These are phyloP conservation scores for Gari tellinella DNA, from an alignment of 2,888 invertebrate genomes.

Conservation along the genomic window DNA sequence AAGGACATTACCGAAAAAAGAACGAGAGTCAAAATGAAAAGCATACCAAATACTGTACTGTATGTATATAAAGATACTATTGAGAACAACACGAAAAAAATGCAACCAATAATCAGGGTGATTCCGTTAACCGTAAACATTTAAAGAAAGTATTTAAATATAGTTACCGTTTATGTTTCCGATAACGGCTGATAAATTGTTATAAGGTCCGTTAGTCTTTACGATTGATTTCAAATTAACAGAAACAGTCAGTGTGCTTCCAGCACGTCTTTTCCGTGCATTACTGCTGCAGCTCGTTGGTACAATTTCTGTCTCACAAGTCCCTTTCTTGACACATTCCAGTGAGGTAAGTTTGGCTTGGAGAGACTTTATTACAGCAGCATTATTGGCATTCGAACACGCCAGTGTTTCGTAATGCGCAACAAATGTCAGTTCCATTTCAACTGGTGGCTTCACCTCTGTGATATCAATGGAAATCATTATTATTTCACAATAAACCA, in stretches of 20 bases:
- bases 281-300: not conserved
- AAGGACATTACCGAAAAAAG: too few relatives aligned
- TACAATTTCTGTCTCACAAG: not conserved
- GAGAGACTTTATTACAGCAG: not conserved
- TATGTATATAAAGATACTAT: too few relatives aligned
- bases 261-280: not conserved
- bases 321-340: not conserved
- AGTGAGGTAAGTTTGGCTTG: conserved; percentile 1
- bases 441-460: conserved; percentile 13
- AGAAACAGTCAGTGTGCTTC: not conserved
- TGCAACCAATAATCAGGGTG: too few relatives aligned
- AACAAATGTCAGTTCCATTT: not conserved
- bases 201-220: not conserved
- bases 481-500: not conserved
- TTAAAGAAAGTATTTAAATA: too few relatives aligned
- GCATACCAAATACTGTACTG: too few relatives aligned
- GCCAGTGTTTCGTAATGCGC: conserved; percentile 5
- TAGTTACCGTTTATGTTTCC: too few relatives aligned
- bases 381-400: not conserved
- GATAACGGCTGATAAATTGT: too few relatives aligned
- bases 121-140: too few relatives aligned
- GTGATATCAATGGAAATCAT: not conserved
- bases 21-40: too few relatives aligned
- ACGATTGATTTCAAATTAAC: not conserved
- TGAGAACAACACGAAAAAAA: too few relatives aligned